Percentiles rank a stretch among this genome's conserved stretches.
Conservation (phyloP, 1,140 invertebrate genomes). For the Heliconius hermathena region DNA sequence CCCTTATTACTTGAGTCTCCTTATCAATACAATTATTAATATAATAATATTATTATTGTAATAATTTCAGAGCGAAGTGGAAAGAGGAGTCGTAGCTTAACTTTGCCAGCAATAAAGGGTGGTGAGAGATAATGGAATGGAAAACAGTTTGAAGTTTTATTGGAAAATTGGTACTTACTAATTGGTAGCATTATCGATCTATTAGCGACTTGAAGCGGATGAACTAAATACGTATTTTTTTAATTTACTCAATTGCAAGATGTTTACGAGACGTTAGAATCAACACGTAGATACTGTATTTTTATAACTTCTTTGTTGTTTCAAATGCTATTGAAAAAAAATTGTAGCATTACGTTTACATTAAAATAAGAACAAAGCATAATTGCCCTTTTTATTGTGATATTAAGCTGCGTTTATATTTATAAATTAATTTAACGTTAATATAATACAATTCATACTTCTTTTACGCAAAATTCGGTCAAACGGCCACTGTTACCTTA, state of each 20-base stretch:
- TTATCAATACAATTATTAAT: slow-evolving; percentile 82
- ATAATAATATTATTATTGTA: slow-evolving; percentile 82
- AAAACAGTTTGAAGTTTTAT: slow-evolving; percentile 82
- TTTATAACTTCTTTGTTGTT: not conserved
- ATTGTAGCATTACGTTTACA: too few species aligned
- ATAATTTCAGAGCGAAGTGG: slow-evolving; percentile 77
- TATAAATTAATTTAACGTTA: not conserved
- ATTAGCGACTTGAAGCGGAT: slow-evolving; percentile 56
- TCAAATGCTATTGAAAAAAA: too few species aligned
- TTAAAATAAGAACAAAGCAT: not conserved
- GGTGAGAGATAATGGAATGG: slow-evolving; percentile 81
- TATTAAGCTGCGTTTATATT: not conserved
- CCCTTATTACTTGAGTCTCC: slow-evolving; percentile 81
- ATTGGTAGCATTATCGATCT: slow-evolving; percentile 80
- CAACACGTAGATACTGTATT: not conserved
- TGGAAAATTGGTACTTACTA: slow-evolving; percentile 80
- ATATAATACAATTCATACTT: not conserved
- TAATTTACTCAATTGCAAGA: not conserved
- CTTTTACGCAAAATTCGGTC: not conserved
- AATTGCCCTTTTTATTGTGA: not conserved
- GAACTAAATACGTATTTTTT: slow-evolving; percentile 45
- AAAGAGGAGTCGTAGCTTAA: slow-evolving; percentile 78
- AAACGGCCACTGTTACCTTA: not conserved
- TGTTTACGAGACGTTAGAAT: not conserved
- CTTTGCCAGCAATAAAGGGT: slow-evolving; percentile 80